Evolutionary conservation across 2,113 vertebrate species (phyloP), one percentile per base, ranked within the genome.

Genomic region (Ammospiza caudacuta): DNA sequence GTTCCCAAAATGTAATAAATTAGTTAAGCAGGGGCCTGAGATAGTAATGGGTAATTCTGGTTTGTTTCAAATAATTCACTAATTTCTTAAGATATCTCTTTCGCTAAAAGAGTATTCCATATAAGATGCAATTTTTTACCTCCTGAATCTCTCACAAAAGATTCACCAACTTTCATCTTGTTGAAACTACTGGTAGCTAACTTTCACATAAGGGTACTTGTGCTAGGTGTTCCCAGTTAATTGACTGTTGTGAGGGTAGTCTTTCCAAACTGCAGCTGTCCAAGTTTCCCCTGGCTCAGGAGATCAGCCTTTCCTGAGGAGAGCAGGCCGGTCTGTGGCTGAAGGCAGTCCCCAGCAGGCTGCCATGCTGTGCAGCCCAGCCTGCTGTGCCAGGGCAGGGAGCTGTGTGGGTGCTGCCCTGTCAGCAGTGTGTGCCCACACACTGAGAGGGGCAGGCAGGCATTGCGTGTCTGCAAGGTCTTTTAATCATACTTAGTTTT

Each of bases 311-410:
- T 55, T 61, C 13, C 58, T 2, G 21, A 52, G 35, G 31, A 58
- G 47, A 80, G 21, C 4, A 9, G 28, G 35, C 51, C 70, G 52
- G 3, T 23, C 43, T 5, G 33, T 31, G 46, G 46, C 12, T 11
- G n/a, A 15, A 44, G 37, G 6, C 3, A 0, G 1, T 54, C 17
- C 11, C 12, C 11, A 13, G 44, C 8, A 28, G 44, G 59, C 37
- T 31, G 35, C 18, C 0, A 0, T 18, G 55, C 43, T 41, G 37
- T 5, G 51, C 25, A 7, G 6, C 57, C 25, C 0, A 8, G 55
- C 33, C 39, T 41, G 54, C 25, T 83, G 23, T 29, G 28, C n/a
- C 54, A 11, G 41, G n/a, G 51, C 28, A 22, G 41, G 2, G 55
- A 31, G 31, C 7, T 20, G 74, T 19, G 7, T 22, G 28, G 87